These are phyloP conservation scores for Hemitrygon akajei DNA, from an alignment of 2,797 vertebrate genomes.

Conservation along the genomic window DNA sequence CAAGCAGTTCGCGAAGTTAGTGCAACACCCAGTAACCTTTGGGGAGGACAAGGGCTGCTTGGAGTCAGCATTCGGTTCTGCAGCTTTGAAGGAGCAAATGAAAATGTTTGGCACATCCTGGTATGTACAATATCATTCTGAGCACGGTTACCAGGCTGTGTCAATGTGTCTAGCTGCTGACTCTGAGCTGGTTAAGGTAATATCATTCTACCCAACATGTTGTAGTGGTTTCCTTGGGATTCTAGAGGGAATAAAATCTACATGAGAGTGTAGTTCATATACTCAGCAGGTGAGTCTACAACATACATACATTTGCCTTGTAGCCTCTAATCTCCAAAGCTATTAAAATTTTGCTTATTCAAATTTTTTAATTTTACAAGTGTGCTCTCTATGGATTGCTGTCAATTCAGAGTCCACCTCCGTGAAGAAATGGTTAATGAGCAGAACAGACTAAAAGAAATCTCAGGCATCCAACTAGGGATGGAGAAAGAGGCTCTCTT, in stretches of 20 bases:
- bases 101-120: slow-evolving; percentile 97
- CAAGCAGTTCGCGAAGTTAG: slow-evolving; percentile 88
- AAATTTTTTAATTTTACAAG: background rate
- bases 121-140: slow-evolving; percentile 55
- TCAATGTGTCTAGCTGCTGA: background rate
- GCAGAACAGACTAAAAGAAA: background rate
- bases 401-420: background rate
- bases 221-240: background rate
- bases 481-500: background rate
- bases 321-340: background rate
- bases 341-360: background rate
- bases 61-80: slow-evolving; percentile 97
- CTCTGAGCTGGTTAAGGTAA: background rate
- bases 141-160: background rate
- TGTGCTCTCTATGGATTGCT: background rate
- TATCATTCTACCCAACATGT: background rate
- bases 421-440: background rate
- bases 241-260: background rate
- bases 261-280: background rate
- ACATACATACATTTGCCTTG: background rate
- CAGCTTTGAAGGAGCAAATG: slow-evolving; percentile 96
- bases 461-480: background rate
- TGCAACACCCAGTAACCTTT: slow-evolving; percentile 93
- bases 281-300: background rate
- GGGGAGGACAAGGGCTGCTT: slow-evolving; percentile 92